Percentiles rank a stretch among this genome's conserved stretches.
These are phyloP conservation scores for Meloidogyne hapla DNA, from an alignment of 1,140 invertebrate species.

Conservation along the genomic window DNA sequence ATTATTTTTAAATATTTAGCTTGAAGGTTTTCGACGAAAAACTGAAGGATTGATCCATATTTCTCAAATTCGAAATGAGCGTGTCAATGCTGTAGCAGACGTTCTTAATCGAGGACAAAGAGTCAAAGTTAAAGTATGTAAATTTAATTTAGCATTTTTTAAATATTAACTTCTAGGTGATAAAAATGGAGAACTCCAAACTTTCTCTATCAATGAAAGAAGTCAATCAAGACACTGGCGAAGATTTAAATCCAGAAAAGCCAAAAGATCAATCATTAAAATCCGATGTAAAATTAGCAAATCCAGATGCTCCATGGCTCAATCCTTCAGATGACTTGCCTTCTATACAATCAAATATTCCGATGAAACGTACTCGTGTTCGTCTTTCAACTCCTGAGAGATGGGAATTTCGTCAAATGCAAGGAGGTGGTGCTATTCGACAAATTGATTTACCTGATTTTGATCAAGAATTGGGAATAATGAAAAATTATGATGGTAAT, in stretches of 20 bases:
- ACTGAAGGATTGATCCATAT: conserved; percentile 97
- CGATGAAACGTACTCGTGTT: conserved; percentile 66
- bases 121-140: conserved; percentile 77
- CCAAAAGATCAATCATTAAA: conserved; percentile 43
- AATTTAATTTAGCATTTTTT: background rate
- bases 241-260: conserved; percentile 84
- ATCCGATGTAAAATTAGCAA: conserved; percentile 61
- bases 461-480: conserved; percentile 68
- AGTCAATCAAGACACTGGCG: conserved; percentile 89
- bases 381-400: conserved; percentile 92
- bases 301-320: conserved; percentile 71
- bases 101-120: conserved; percentile 82
- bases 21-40: conserved; percentile 80
- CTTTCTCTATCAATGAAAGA: conserved; percentile 95
- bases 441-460: conserved; percentile 67
- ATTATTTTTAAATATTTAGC: conserved; percentile 48
- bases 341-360: conserved; percentile 75
- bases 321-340: conserved; percentile 68
- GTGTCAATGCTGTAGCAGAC: conserved; percentile 89
- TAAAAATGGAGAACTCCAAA: conserved; percentile 76
- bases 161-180: conserved; percentile 70
- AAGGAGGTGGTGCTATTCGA: conserved; percentile 65
- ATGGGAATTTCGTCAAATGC: conserved; percentile 71
- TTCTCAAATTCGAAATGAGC: conserved; percentile 83
- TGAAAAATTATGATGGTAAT: conserved; percentile 66